Evolutionary conservation across 2,797 vertebrate genomes (phyloP).

Genomic region (Rhodeus uyekii): DNA sequence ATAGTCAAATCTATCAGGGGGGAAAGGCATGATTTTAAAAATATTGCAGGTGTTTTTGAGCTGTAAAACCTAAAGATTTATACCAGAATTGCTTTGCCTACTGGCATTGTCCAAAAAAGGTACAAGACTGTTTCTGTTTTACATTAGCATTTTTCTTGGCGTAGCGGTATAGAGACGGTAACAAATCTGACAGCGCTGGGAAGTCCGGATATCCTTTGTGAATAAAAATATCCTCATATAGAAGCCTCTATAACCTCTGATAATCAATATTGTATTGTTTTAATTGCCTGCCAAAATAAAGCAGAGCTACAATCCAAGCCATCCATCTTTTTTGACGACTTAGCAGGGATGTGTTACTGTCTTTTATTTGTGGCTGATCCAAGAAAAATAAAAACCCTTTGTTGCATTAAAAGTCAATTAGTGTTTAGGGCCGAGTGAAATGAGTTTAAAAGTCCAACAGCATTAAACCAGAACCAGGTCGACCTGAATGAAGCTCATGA

Average conservation of each 20-base stretch:
- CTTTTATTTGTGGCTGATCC: constrained; percentile 1
- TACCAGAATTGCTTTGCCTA: not conserved
- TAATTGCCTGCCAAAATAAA: constrained; percentile 22
- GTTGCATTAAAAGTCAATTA: constrained; percentile 25
- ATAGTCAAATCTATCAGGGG: not conserved
- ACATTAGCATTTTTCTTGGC: constrained; percentile 11
- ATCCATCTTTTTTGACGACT: constrained; percentile 26
- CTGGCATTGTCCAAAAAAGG: not conserved
- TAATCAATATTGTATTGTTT: not conserved
- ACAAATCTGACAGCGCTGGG: not conserved
- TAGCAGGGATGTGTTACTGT: not conserved
- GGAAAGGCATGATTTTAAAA: not conserved
- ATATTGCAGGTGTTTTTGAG: not conserved
- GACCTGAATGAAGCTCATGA: not conserved
- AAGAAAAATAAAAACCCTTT: constrained; percentile 23
- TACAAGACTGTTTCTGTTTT: not conserved
- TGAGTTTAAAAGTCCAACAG: constrained; percentile 19
- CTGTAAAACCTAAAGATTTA: not conserved
- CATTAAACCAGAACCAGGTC: not conserved
- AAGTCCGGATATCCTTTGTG: not conserved
- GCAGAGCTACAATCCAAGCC: constrained; percentile 5
- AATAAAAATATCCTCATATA: not conserved
- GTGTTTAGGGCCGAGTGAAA: not conserved
- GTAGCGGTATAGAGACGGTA: not conserved
- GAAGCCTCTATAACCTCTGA: not conserved